Conservation (phyloP, 2,888 invertebrate species). For the Dexiosoma caninum region DNA sequence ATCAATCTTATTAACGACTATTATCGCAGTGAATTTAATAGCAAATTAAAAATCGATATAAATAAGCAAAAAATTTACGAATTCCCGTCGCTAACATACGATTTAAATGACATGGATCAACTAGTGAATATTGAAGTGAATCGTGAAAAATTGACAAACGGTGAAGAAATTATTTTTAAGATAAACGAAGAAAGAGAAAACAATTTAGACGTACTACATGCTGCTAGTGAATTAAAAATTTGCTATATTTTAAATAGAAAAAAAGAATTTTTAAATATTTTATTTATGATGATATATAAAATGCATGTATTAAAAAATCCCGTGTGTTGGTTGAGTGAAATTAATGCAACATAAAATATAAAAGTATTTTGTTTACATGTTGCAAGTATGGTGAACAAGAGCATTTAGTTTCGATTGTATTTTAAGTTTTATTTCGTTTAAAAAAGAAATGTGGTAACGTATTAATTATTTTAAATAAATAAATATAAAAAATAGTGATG, state of each 20-base stretch:
- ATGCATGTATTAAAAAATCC: slow-evolving; percentile 14
- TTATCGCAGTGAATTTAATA: slow-evolving; percentile 85
- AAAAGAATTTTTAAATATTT: slow-evolving; percentile 49
- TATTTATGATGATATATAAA: slow-evolving; percentile 21
- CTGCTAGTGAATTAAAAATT: not conserved
- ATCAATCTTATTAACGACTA: slow-evolving; percentile 86
- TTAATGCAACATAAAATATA: not conserved
- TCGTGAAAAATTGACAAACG: not conserved
- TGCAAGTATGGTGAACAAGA: not conserved
- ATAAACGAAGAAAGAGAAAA: not conserved
- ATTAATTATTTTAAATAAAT: too few relatives aligned
- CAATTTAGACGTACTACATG: not conserved
- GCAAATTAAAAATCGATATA: slow-evolving; percentile 67
- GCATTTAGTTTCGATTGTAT: not conserved
- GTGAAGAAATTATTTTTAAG: not conserved
- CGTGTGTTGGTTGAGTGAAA: slow-evolving; percentile 36
- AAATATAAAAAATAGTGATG: too few relatives aligned
- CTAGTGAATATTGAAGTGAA: slow-evolving; percentile 55
- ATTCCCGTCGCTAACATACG: slow-evolving; percentile 23
- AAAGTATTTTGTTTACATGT: slow-evolving; percentile 6
- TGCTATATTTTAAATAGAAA: slow-evolving; percentile 37
- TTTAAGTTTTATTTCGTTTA: not conserved
- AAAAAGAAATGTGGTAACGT: too few relatives aligned
- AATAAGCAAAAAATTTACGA: slow-evolving; percentile 4
- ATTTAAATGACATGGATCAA: slow-evolving; percentile 56